phyloP scores from a whole-genome alignment of 2,888 invertebrate species.

The Drosophila ustulata region DNA sequence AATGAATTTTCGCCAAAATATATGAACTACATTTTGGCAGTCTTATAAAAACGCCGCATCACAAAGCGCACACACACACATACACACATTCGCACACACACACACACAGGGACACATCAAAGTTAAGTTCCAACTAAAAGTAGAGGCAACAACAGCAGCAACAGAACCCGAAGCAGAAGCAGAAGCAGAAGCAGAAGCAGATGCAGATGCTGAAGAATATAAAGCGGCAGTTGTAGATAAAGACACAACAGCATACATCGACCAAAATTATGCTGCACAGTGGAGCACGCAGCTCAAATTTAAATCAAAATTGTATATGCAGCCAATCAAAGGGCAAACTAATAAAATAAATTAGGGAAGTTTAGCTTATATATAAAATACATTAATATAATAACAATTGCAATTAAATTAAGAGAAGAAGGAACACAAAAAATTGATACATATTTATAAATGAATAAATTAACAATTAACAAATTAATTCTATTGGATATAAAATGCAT shows the following conservation, averaged over 20 bases:
- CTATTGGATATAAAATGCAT: no score
- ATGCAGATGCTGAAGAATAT: constrained; percentile 48
- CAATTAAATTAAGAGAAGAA: no score
- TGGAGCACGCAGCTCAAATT: constrained; percentile 4
- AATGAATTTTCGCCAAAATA: constrained; percentile 78
- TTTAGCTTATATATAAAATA: no score
- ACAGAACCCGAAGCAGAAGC: constrained; percentile 29
- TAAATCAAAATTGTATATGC: no score
- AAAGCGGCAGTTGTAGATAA: constrained; percentile 68
- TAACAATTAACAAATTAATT: no score
- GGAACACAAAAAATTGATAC: no score
- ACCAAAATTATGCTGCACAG: constrained; percentile 39
- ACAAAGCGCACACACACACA: constrained; percentile 32
- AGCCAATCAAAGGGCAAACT: no score
- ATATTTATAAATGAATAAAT: no score
- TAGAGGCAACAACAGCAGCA: constrained; percentile 7
- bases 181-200: constrained; percentile 45
- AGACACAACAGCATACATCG: constrained; percentile 53
- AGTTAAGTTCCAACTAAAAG: constrained; percentile 53
- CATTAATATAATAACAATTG: no score
- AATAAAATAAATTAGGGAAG: no score
- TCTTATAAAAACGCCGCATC: constrained; percentile 73
- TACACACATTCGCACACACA: constrained; percentile 13
- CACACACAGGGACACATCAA: constrained; percentile 37
- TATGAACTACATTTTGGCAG: constrained; percentile 78